Conservation (phyloP, 2,797 vertebrate genomes). For the Parauchenoglanis ngamensis region DNA sequence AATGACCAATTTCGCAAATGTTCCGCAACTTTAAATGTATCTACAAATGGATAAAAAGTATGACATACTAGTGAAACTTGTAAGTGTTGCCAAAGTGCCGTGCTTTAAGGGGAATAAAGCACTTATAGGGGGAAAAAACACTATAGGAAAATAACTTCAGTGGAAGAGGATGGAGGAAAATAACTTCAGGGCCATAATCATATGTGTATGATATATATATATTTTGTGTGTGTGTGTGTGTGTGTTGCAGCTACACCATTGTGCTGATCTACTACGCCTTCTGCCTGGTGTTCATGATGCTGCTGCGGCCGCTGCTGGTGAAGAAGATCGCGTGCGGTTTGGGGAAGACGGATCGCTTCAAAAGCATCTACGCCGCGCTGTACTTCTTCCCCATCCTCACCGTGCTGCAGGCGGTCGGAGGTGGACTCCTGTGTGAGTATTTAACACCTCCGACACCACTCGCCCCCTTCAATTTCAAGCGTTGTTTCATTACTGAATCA, state of each 20-base stretch:
- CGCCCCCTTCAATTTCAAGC: not conserved
- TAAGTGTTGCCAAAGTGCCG: too few relatives aligned
- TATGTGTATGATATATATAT: not conserved
- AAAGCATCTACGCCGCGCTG: constrained; percentile 94
- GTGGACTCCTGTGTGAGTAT: constrained; percentile 93
- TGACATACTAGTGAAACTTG: too few relatives aligned
- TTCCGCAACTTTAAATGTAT: too few relatives aligned
- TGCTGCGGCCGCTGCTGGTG: constrained; percentile 92
- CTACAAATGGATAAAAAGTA: too few relatives aligned
- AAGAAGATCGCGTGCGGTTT: constrained; percentile 97
- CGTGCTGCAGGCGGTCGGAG: constrained; percentile 93
- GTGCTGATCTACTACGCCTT: constrained; percentile 97
- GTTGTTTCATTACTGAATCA: not conserved
- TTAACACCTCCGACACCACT: not conserved
- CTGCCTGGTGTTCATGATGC: constrained; percentile 95
- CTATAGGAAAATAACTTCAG: not conserved
- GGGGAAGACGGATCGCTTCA: constrained; percentile 93
- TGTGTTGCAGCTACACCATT: constrained; percentile 86
- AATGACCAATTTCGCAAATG: too few relatives aligned
- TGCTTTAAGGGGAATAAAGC: too few relatives aligned
- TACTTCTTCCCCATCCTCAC: constrained; percentile 98
- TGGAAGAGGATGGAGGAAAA: too few relatives aligned
- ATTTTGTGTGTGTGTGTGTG: not conserved
- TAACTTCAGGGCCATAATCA: not conserved
- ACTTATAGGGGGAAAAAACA: not conserved